phyloP scores from a whole-genome alignment of 2,888 invertebrate genomes.

The Mamestra brassicae region DNA sequence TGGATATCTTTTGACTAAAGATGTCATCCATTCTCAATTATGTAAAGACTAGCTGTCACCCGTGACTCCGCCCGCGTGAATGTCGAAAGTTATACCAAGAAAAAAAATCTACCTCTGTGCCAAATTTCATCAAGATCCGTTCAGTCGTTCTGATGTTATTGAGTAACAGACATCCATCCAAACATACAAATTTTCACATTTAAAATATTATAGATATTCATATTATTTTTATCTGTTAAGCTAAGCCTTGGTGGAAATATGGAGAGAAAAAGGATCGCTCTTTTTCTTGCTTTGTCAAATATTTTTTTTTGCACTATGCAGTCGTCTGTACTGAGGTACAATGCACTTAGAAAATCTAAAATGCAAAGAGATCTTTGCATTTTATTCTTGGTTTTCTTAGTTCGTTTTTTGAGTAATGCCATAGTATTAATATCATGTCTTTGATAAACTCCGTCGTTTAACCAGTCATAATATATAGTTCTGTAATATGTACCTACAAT shows the following conservation, averaged over 20 bases:
- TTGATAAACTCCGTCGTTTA: background rate
- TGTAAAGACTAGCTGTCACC: no score
- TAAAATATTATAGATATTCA: no score
- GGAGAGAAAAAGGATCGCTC: background rate
- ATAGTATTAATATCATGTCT: background rate
- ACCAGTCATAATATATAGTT: background rate
- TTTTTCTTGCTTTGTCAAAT: background rate
- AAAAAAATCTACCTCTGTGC: no score
- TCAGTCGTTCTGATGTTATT: no score
- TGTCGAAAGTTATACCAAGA: no score
- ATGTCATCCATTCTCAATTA: no score
- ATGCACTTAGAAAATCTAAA: no score
- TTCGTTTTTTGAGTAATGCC: background rate
- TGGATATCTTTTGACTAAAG: no score
- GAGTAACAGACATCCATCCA: no score
- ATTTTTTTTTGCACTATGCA: background rate
- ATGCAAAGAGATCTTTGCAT: background rate
- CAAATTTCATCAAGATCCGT: no score
- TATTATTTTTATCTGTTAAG: background rate
- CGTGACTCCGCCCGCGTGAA: no score
- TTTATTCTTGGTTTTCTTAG: background rate
- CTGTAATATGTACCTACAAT: slow-evolving; percentile 3
- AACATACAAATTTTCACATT: no score
- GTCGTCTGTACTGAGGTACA: background rate
- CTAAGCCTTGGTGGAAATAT: background rate